Conservation (phyloP, 1,140 invertebrate species). For the Zaprionus taronus region DNA sequence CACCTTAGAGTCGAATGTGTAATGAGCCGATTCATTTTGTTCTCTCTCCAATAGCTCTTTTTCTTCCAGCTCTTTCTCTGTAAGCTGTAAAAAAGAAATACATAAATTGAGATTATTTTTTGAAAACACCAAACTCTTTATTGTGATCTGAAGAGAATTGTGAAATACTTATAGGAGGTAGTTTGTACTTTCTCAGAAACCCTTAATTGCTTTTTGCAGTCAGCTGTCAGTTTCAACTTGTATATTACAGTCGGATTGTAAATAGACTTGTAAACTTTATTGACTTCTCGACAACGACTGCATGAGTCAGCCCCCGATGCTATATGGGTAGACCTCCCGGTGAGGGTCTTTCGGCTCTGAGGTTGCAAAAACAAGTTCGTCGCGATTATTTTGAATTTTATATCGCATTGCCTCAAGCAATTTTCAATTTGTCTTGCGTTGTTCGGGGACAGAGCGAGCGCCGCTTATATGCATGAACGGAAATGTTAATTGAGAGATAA, state of each 20-base stretch:
- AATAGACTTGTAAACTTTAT: conserved; percentile 4
- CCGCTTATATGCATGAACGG: conserved; percentile 54
- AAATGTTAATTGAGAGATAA: conserved; percentile 71
- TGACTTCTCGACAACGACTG: conserved; percentile 7
- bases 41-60: conserved; percentile 49
- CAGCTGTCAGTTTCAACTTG: conserved; percentile 12
- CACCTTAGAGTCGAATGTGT: conserved; percentile 85
- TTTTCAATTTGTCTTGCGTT: conserved; percentile 49
- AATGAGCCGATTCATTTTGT: conserved; percentile 83
- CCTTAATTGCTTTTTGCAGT: neutral
- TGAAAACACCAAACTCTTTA: neutral
- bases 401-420: conserved; percentile 11
- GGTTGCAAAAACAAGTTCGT: conserved; percentile 36
- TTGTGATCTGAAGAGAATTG: too few relatives aligned
- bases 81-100: conserved; percentile 15
- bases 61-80: neutral
- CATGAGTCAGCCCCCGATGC: conserved; percentile 23
- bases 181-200: neutral
- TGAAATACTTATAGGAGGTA: neutral
- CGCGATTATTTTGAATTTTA: conserved; percentile 22
- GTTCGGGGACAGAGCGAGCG: neutral
- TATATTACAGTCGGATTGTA: conserved; percentile 14
- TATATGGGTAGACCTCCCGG: conserved; percentile 14
- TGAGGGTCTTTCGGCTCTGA: conserved; percentile 24
- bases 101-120: neutral